Evolutionary conservation across 2,888 invertebrate species (phyloP).

Genomic region (Drosophila multiciliata): DNA sequence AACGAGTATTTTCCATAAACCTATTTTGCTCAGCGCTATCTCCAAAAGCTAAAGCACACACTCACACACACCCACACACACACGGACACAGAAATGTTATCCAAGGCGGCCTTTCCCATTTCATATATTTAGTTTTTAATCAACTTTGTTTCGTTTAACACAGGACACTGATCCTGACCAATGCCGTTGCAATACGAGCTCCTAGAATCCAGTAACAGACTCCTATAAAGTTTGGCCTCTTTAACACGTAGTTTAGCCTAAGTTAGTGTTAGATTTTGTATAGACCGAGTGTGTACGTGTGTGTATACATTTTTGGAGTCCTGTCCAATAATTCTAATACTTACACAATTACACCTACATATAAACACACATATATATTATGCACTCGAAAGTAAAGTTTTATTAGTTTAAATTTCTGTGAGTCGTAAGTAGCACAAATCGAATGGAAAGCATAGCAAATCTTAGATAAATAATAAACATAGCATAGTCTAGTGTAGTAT

Average conservation of each 20-base stretch:
- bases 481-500: conserved; percentile 68
- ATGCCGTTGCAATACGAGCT: conserved; percentile 66
- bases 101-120: conserved; percentile 71
- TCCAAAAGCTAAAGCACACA: conserved; percentile 60
- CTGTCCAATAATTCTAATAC: conserved; percentile 43
- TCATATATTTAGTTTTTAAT: conserved; percentile 11
- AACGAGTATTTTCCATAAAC: conserved; percentile 51
- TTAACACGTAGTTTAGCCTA: conserved; percentile 54
- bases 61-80: conserved; percentile 12
- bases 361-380: conserved; percentile 15
- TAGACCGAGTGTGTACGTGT: conserved; percentile 46
- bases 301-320: conserved; percentile 28
- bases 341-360: conserved; percentile 24
- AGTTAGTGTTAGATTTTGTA: conserved; percentile 74
- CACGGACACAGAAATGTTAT: conserved; percentile 21
- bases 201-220: conserved; percentile 67
- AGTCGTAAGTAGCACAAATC: conserved; percentile 75
- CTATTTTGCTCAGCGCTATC: conserved; percentile 75
- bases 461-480: conserved; percentile 63
- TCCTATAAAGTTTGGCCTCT: conserved; percentile 31
- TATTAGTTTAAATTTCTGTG: conserved; percentile 71
- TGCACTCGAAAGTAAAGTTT: conserved; percentile 66
- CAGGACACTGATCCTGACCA: conserved; percentile 24
- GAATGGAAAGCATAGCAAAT: conserved; percentile 65
- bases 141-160: conserved; percentile 12